These are phyloP conservation scores for Noctua pronuba DNA, from an alignment of 2,888 invertebrate species.

Conservation along the genomic window DNA sequence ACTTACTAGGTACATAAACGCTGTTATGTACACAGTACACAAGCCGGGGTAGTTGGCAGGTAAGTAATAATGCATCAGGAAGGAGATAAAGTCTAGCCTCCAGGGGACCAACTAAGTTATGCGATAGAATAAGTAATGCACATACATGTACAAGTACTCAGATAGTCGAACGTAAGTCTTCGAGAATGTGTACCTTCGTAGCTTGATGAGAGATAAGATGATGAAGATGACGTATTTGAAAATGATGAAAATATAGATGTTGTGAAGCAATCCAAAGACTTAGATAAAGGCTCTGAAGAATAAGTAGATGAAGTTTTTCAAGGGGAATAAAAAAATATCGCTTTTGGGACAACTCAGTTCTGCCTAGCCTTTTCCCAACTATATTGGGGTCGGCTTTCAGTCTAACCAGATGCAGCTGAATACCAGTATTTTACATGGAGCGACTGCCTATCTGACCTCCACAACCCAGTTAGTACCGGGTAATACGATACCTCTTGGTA, in stretches of 20 bases:
- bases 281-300: not conserved
- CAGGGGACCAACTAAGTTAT: slow-evolving; percentile 58
- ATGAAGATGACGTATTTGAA: not conserved
- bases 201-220: slow-evolving; percentile 32
- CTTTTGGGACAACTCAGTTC: not conserved
- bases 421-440: no score
- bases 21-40: slow-evolving; percentile 39
- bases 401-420: no score
- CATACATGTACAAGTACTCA: slow-evolving; percentile 34
- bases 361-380: no score
- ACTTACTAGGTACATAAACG: slow-evolving; percentile 38
- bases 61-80: slow-evolving; percentile 62
- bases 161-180: slow-evolving; percentile 29
- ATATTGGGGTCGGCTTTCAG: no score
- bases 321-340: not conserved
- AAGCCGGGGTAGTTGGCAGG: slow-evolving; percentile 38
- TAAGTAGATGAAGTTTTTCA: not conserved
- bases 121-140: slow-evolving; percentile 58
- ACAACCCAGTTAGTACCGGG: no score
- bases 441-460: no score
- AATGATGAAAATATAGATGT: not conserved
- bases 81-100: slow-evolving; percentile 60
- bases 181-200: slow-evolving; percentile 16
- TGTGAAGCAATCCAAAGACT: not conserved
- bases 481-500: no score